phyloP scores from a whole-genome alignment of 2,113 vertebrate species.

The Sebastes schlegelii region DNA sequence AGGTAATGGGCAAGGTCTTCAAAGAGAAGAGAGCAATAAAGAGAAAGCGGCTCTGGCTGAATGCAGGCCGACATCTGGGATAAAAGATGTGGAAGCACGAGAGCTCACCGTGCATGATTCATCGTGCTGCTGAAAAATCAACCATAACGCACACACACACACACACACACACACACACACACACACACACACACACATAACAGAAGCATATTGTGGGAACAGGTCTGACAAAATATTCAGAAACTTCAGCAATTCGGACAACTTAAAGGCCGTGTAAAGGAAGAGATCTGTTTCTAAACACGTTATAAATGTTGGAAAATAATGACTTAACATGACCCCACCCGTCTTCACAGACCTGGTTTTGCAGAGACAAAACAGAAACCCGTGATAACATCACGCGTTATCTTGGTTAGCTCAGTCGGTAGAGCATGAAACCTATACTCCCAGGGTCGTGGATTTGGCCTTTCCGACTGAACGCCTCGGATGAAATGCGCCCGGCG shows the following conservation, averaged over 20 bases:
- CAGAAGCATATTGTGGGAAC: neutral
- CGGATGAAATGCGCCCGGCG: too few relatives aligned
- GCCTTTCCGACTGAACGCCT: too few relatives aligned
- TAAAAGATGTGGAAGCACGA: conserved; percentile 10
- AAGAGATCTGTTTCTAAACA: too few relatives aligned
- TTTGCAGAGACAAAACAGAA: too few relatives aligned
- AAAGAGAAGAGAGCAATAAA: conserved; percentile 22
- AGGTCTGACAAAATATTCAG: neutral
- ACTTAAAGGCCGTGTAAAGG: neutral
- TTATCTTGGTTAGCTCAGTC: too few relatives aligned
- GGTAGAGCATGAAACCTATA: too few relatives aligned
- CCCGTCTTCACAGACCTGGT: too few relatives aligned
- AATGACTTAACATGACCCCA: too few relatives aligned
- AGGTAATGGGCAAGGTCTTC: conserved; percentile 55
- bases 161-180: neutral
- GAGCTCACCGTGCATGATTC: conserved; percentile 21
- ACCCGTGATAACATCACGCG: too few relatives aligned
- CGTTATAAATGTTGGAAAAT: too few relatives aligned
- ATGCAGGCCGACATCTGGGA: conserved; percentile 12
- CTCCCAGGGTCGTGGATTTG: too few relatives aligned
- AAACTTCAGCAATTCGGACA: neutral
- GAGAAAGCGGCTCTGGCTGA: conserved; percentile 12
- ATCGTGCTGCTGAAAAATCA: neutral
- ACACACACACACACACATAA: neutral
- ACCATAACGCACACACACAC: conserved; percentile 6